Evolutionary conservation across 2,888 invertebrate species (phyloP), one percentile per base, ranked within the genome.

Genomic region (Cryptus viduatorius): DNA sequence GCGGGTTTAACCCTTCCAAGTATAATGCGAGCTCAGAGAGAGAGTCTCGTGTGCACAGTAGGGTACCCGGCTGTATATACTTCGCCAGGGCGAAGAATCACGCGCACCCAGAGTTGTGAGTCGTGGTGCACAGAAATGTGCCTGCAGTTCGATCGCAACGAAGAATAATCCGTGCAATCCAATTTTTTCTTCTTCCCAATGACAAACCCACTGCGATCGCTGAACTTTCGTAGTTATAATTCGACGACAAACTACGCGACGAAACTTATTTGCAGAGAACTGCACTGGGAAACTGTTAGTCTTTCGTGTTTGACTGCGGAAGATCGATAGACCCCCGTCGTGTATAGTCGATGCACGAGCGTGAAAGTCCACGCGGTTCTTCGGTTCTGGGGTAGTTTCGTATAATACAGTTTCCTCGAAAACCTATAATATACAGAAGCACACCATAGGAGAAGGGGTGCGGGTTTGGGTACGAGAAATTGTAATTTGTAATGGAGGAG

Each of bases 1-100:
- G 82, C 71, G 61, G 67, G 79, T 48, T 56, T 75, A 72, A 76
- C 82, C 85, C 82, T 85, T 82, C 82, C 82, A 79, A 79, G 76
- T 72, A 67, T 85, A 82, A 76, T 37, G 75, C 68, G 79, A 85
- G 71, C 50, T 71, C 59, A 14, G 61, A 29, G 65, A 69, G 64
- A 73, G 53, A 73, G 76, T 72, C 59, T 64, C 67, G 79, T 61
- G 76, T 73, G 71, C 79, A 68, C 71, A 29, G 24, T 24, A 48
- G 53, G 37, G 64, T 56, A 56, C n/a, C 16, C 7, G 24, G 44
- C 31, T 53, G 65, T 24, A 53, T 50, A 64, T 50, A 12, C 7
- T 46, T 64, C 24, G n/a, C 10, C 42, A 16, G 37, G 42, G 24
- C 75, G 31, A 44, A 24, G 53, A 76, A 42, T 3, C 31, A 53